Evolutionary conservation across 2,797 vertebrate genomes (phyloP), one percentile per base, ranked within the genome.

Genomic region (Mionectes olivaceus): DNA sequence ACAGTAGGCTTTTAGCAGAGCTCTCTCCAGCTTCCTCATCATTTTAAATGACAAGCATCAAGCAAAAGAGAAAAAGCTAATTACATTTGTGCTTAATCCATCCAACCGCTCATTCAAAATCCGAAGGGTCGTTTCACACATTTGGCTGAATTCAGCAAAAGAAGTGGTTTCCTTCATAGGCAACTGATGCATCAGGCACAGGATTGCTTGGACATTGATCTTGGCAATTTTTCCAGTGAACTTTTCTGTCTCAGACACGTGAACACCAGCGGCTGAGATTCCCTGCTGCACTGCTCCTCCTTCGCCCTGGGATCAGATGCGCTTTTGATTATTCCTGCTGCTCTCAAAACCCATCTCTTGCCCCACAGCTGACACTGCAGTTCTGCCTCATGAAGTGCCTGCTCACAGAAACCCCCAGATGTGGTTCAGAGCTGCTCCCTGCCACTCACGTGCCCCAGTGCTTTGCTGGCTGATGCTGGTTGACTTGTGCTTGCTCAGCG

Each of bases 11-110:
- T 89, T 94, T 77, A 83, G 78, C 61, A 93, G 55, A 86, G 57
- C 44, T 52, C 87, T 89, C 91, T 77, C 47, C 82, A 82, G 92
- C 77, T 90, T 92, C 83, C 84, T 80, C 79, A 63, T 78, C 10
- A 67, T 94, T 95, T 93, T 84, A 94, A 95, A 81, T 41, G 76
- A 94, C 71, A 94, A 85, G 44, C 78, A 91, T 82, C 86, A 71
- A 88, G 65, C 74, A 69, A 84, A 94, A 89, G 47, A 93, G 89
- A 90, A 96, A 92, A 77, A 82, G 30, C 60, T 93, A 94, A 95
- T 96, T 89, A 90, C 60, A 41, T 92, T 95, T 91, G 70, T 86
- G 89, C 79, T 96, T 88, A 93, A 95, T 93, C 90, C 83, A 53
- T 69, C 63, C 84, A 78, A 81, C 47, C 9, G 4, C 50, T 92